Evolutionary conservation across 2,797 vertebrate species (phyloP).

Genomic region (Myotis findleyi): DNA sequence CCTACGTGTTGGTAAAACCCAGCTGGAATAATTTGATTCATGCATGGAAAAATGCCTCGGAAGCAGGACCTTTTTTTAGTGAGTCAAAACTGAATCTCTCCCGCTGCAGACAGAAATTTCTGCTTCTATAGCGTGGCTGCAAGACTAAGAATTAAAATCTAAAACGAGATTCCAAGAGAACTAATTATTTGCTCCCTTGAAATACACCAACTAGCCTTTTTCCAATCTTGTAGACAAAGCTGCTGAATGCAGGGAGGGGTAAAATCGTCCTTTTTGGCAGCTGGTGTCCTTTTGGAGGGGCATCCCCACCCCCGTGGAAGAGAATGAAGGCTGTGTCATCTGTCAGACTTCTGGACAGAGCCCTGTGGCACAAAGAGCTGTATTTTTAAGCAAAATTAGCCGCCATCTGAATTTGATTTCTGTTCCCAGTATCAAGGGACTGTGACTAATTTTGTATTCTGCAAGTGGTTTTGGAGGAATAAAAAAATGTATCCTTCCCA

Average conservation of each 20-base stretch:
- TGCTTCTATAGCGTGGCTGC: slow-evolving; percentile 67
- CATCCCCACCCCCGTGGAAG: neutral
- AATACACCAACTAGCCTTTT: slow-evolving; percentile 69
- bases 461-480: slow-evolving; percentile 63
- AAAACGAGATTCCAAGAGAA: slow-evolving; percentile 80
- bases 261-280: slow-evolving; percentile 24
- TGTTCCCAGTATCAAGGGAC: slow-evolving; percentile 63
- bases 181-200: slow-evolving; percentile 78
- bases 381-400: slow-evolving; percentile 60
- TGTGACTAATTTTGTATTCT: slow-evolving; percentile 77
- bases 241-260: slow-evolving; percentile 52
- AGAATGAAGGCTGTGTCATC: neutral
- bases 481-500: slow-evolving; percentile 68
- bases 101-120: slow-evolving; percentile 72
- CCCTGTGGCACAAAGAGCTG: neutral
- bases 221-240: slow-evolving; percentile 70
- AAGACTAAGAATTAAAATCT: slow-evolving; percentile 80
- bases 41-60: slow-evolving; percentile 74
- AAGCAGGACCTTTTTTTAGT: slow-evolving; percentile 81
- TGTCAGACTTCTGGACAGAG: slow-evolving; percentile 51
- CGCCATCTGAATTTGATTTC: slow-evolving; percentile 65
- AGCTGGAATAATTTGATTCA: slow-evolving; percentile 84
- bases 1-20: slow-evolving; percentile 82
- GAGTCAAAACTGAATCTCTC: slow-evolving; percentile 70
- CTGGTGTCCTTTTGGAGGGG: neutral